Conservation (phyloP, 2,888 invertebrate genomes). For the Selenia dentaria region DNA sequence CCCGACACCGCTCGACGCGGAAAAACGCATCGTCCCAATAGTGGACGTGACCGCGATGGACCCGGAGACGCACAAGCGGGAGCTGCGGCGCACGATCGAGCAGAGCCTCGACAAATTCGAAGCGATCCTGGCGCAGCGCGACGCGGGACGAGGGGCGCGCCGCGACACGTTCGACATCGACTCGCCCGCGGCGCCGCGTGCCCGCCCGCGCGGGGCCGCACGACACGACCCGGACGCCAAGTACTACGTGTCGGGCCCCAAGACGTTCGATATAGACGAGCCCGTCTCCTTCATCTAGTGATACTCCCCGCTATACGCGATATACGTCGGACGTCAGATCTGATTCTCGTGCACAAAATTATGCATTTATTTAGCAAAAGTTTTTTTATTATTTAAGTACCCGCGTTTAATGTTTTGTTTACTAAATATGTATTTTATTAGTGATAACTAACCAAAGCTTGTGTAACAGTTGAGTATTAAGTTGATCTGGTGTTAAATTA, state of each 20-base stretch:
- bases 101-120: conserved; percentile 76
- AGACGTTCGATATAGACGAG: conserved; percentile 85
- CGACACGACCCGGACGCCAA: conserved; percentile 8
- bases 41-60: conserved; percentile 34
- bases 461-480: conserved; percentile 3
- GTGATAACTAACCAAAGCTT: background rate
- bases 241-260: conserved; percentile 72
- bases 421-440: background rate
- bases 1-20: conserved; percentile 73
- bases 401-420: background rate
- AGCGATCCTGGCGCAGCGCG: conserved; percentile 57
- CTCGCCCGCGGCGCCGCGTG: conserved; percentile 29
- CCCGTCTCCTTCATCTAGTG: conserved; percentile 53
- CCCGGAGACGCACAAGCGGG: conserved; percentile 41
- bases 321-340: background rate
- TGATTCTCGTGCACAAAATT: background rate
- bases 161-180: conserved; percentile 49
- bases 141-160: conserved; percentile 22
- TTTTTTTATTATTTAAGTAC: background rate
- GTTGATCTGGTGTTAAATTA: conserved; percentile 12
- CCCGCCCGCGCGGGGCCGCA: conserved; percentile 15
- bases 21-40: conserved; percentile 44
- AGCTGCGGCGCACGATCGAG: conserved; percentile 68
- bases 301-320: background rate
- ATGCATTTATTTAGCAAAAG: conserved; percentile 14